A percentile compares a stretch with the other conserved stretches of the same genome.
These are phyloP conservation scores for Apamea crenata DNA, from an alignment of 2,888 invertebrate species.

Conservation along the genomic window DNA sequence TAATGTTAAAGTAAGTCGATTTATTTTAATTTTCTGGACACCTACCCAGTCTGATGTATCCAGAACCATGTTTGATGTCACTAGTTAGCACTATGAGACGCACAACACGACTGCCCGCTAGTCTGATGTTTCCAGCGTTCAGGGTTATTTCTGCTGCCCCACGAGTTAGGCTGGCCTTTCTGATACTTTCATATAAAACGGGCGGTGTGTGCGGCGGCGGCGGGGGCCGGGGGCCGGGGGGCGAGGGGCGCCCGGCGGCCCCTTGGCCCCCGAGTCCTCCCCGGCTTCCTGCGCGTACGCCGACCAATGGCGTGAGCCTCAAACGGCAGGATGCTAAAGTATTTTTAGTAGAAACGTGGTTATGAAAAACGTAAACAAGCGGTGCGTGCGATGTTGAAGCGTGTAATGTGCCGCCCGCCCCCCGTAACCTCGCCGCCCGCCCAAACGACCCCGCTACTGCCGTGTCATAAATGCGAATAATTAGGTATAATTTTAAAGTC, in stretches of 20 bases:
- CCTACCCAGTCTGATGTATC: slow-evolving; percentile 90
- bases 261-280: slow-evolving; percentile 81
- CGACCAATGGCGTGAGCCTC: slow-evolving; percentile 87
- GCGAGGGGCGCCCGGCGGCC: slow-evolving; percentile 73
- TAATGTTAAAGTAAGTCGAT: slow-evolving; percentile 43
- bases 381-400: slow-evolving; percentile 78
- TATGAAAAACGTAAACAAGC: slow-evolving; percentile 89
- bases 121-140: slow-evolving; percentile 87
- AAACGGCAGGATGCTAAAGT: slow-evolving; percentile 89
- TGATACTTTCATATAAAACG: slow-evolving; percentile 85
- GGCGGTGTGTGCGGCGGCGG: slow-evolving; percentile 68
- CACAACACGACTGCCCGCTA: slow-evolving; percentile 89
- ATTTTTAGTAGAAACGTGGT: slow-evolving; percentile 90
- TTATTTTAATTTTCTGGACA: slow-evolving; percentile 67
- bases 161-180: slow-evolving; percentile 83
- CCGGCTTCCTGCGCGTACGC: slow-evolving; percentile 83
- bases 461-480: slow-evolving; percentile 77
- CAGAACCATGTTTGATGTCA: slow-evolving; percentile 89
- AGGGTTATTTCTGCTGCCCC: slow-evolving; percentile 89
- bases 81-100: slow-evolving; percentile 90
- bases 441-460: slow-evolving; percentile 69
- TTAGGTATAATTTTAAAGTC: slow-evolving; percentile 76
- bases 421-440: slow-evolving; percentile 72
- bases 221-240: slow-evolving; percentile 69
- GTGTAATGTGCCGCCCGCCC: slow-evolving; percentile 75